A percentile compares a stretch with the other conserved stretches of the same genome.
phyloP scores from a whole-genome alignment of 2,113 vertebrate species.

The Daubentonia madagascariensis region DNA sequence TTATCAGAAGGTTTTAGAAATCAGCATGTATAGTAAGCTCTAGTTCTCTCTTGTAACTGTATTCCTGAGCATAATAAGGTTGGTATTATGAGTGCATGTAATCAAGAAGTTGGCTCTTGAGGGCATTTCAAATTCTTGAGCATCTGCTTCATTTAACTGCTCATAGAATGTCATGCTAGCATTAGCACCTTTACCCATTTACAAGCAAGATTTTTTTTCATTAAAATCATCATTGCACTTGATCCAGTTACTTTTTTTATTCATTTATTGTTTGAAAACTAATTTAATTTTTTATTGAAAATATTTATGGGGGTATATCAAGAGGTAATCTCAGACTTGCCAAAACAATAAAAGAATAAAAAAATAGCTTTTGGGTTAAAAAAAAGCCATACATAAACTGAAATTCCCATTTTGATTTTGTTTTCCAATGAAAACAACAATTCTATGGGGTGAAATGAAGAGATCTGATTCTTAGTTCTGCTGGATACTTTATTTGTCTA shows the following conservation, averaged over 20 bases:
- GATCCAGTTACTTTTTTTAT: not conserved
- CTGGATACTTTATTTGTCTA: not conserved
- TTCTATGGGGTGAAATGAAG: not conserved
- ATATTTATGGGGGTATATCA: not conserved
- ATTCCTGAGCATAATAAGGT: not conserved
- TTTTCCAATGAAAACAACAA: not conserved
- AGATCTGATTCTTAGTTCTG: not conserved
- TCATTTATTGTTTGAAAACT: not conserved
- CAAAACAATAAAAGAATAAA: not conserved
- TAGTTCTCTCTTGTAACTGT: not conserved
- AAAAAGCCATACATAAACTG: not conserved
- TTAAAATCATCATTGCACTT: not conserved
- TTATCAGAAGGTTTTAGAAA: conserved; percentile 10
- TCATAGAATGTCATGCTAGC: conserved; percentile 12
- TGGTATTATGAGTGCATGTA: not conserved
- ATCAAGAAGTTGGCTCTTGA: conserved; percentile 34
- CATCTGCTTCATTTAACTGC: conserved; percentile 39
- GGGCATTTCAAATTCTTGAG: conserved; percentile 16
- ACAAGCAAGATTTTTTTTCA: not conserved
- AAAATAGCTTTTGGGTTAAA: not conserved
- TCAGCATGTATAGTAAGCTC: not conserved
- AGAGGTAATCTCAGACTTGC: not conserved
- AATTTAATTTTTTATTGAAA: not conserved
- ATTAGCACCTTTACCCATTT: not conserved
- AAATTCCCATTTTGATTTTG: not conserved